phyloP scores from a whole-genome alignment of 2,888 invertebrate species.

The Melinaea marsaeus region DNA sequence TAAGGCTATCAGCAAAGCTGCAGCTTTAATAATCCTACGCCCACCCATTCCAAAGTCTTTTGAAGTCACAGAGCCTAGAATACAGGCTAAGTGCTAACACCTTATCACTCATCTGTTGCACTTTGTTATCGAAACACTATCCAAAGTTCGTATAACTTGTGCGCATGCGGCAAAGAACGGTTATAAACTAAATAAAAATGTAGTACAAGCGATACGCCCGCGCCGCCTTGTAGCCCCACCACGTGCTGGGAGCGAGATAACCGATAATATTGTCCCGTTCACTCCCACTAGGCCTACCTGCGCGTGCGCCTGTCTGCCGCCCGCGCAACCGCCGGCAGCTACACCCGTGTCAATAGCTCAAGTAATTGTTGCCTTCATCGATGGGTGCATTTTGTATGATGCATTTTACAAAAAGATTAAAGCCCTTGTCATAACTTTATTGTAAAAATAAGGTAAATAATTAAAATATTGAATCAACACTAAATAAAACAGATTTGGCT shows the following conservation, averaged over 20 bases:
- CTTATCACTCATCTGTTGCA: slow-evolving; percentile 72
- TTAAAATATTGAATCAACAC: neutral
- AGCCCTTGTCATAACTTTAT: neutral
- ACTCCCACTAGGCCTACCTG: slow-evolving; percentile 59
- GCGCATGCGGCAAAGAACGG: slow-evolving; percentile 56
- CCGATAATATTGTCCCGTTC: slow-evolving; percentile 39
- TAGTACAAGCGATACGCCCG: slow-evolving; percentile 74
- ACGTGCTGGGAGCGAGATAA: slow-evolving; percentile 60
- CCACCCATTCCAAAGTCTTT: slow-evolving; percentile 65
- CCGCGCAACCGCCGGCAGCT: slow-evolving; percentile 61
- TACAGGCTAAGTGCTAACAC: slow-evolving; percentile 53
- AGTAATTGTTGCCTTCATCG: slow-evolving; percentile 61
- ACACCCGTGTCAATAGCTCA: slow-evolving; percentile 72
- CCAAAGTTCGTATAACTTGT: slow-evolving; percentile 45
- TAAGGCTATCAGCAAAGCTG: slow-evolving; percentile 73
- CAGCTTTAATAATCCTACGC: slow-evolving; percentile 70
- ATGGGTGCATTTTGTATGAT: slow-evolving; percentile 38
- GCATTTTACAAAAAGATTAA: slow-evolving; percentile 29
- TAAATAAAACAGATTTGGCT: too few species aligned
- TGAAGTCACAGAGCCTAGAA: slow-evolving; percentile 63
- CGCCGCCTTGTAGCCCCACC: slow-evolving; percentile 67
- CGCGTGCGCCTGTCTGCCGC: slow-evolving; percentile 67
- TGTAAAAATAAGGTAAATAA: neutral
- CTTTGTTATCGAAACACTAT: slow-evolving; percentile 62
- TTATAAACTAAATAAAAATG: slow-evolving; percentile 77